Conservation (phyloP, 2,113 vertebrate genomes). For the Anoplopoma fimbria region DNA sequence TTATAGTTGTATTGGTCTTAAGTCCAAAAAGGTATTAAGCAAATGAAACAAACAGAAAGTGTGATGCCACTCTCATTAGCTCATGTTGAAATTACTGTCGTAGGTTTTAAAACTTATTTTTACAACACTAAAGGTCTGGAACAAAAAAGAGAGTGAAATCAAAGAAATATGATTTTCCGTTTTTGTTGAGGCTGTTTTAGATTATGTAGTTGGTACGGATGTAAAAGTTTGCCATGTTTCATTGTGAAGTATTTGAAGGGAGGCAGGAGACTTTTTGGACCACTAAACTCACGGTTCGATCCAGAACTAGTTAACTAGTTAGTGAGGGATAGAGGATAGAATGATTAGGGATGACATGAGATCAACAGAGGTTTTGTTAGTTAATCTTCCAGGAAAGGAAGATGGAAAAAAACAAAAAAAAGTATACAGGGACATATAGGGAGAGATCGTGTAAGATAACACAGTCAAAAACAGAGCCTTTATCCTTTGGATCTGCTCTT, state of each 20-base stretch:
- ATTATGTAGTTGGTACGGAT: conserved; percentile 45
- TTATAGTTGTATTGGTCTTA: neutral
- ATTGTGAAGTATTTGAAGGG: conserved; percentile 25
- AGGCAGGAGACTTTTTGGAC: conserved; percentile 17
- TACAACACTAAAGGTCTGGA: conserved; percentile 22
- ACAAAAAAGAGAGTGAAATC: conserved; percentile 40
- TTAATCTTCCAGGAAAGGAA: neutral
- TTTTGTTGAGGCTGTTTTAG: conserved; percentile 37
- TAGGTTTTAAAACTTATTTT: conserved; percentile 38
- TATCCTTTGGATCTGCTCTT: conserved; percentile 60
- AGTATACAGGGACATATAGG: neutral
- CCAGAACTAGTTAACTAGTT: conserved; percentile 7
- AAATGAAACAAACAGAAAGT: neutral
- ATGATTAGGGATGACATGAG: neutral
- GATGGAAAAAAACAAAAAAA: neutral
- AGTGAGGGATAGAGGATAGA: neutral
- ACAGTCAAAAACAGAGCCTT: conserved; percentile 30
- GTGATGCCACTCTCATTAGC: neutral
- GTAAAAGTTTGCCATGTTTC: conserved; percentile 42
- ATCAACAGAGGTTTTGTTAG: neutral
- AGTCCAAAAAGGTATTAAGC: neutral
- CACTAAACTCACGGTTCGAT: neutral
- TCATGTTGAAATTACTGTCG: conserved; percentile 10
- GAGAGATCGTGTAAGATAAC: neutral
- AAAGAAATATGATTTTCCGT: conserved; percentile 49